Evolutionary conservation across 2,888 invertebrate species (phyloP), one percentile per base, ranked within the genome.

Genomic region (Meandrusa payeni): DNA sequence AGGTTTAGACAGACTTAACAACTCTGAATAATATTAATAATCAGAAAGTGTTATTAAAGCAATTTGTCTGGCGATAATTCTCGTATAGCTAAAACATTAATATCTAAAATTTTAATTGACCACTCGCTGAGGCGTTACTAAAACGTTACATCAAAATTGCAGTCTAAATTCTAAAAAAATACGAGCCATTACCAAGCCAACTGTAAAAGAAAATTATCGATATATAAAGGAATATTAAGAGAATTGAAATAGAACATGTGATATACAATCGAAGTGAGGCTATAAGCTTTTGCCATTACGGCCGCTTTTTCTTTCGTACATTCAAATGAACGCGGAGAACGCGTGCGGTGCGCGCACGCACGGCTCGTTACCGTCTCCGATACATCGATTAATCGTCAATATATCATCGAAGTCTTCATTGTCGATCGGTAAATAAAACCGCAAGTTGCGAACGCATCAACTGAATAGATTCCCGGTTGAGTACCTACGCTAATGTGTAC

Each of bases 121-220:
- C 19, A 10, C 20, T 38, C 23, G 6, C 26, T 19, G 26, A 26
- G 5, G 37, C 43, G 13, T 43, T 5, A 38, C 32, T 43, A 43
- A 37, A 42, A 38, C 20, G 26, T 43, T 43, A 43, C 43, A 43
- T 32, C 37, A 43, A 43, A 31, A 37, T 38, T 26, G 31, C 26
- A 19, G 17, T 20, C 20, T 13, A 9, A 37, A 38, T 43, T 43
- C 10, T 3, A 3, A 20, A 19, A 23, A 24, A 12, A 39, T 31
- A 39, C 23, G 13, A 19, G 13, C 19, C 26, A 24, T 37, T n/a
- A n/a, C n/a, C n/a, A n/a, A n/a, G n/a, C n/a, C n/a, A 37, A 43
- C 43, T 32, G 43, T 38, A 32, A 43, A 42, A 38, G 7, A 15
- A 43, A 15, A 7, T 27, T 22, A 44, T 39, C 22, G 32, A 22